These are phyloP conservation scores for Battus philenor DNA, from an alignment of 1,140 invertebrate species.

Conservation along the genomic window DNA sequence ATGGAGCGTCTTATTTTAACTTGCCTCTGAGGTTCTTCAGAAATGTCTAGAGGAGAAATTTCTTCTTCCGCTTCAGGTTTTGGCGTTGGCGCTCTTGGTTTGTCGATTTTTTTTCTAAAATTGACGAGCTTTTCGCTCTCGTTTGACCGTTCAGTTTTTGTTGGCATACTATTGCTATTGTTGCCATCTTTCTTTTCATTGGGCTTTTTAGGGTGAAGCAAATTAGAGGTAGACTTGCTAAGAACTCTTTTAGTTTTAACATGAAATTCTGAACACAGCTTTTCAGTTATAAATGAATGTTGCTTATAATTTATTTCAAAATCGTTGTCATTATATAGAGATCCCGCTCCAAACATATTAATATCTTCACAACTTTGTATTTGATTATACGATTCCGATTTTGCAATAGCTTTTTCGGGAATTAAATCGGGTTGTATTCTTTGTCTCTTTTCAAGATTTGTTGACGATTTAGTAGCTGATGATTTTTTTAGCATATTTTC, in stretches of 20 bases:
- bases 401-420: slow-evolving; percentile 70
- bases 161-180: slow-evolving; percentile 70
- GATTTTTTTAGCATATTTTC: slow-evolving; percentile 71
- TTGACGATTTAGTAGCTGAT: slow-evolving; percentile 62
- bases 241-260: slow-evolving; percentile 78
- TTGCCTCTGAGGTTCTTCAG: slow-evolving; percentile 54
- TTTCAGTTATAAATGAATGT: slow-evolving; percentile 78
- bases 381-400: slow-evolving; percentile 73
- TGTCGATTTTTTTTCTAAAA: slow-evolving; percentile 68
- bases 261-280: slow-evolving; percentile 79
- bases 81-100: slow-evolving; percentile 62
- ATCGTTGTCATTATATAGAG: slow-evolving; percentile 66
- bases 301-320: slow-evolving; percentile 73
- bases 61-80: slow-evolving; percentile 62
- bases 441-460: slow-evolving; percentile 67
- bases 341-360: slow-evolving; percentile 70
- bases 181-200: slow-evolving; percentile 62
- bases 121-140: slow-evolving; percentile 57
- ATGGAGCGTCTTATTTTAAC: slow-evolving; percentile 68
- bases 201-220: slow-evolving; percentile 73
- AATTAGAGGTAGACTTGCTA: slow-evolving; percentile 78
- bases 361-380: slow-evolving; percentile 75
- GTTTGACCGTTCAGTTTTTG: slow-evolving; percentile 56
- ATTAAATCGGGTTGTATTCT: slow-evolving; percentile 73
- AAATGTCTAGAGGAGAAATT: slow-evolving; percentile 50